These are phyloP conservation scores for Dynastes maya DNA, from an alignment of 2,888 invertebrate species.

Conservation along the genomic window DNA sequence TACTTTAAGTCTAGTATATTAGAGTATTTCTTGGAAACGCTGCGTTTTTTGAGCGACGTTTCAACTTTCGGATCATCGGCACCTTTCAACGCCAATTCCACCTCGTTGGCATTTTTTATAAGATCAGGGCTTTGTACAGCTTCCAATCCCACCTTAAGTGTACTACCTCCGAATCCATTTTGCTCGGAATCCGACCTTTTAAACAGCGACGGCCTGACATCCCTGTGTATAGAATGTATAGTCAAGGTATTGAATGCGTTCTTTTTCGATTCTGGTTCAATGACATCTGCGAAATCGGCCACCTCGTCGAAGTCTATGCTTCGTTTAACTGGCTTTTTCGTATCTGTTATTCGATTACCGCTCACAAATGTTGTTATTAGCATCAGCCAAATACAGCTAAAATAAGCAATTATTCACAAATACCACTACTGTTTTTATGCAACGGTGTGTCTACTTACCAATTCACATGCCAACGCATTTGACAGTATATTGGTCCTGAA, in stretches of 20 bases:
- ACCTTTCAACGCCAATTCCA: neutral
- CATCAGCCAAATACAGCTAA: conserved; percentile 53
- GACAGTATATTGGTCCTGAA: conserved; percentile 49
- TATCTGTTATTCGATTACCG: conserved; percentile 35
- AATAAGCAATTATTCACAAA: neutral
- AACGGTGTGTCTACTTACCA: conserved; percentile 43
- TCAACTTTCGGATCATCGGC: conserved; percentile 14
- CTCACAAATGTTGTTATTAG: conserved; percentile 42
- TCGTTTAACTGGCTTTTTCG: conserved; percentile 33
- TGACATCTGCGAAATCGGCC: conserved; percentile 58
- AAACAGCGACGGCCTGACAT: conserved; percentile 44
- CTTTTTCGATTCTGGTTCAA: conserved; percentile 51
- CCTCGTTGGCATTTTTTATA: neutral
- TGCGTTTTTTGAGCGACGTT: conserved; percentile 36
- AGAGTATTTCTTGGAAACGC: conserved; percentile 49
- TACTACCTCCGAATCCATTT: neutral
- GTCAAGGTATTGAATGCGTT: neutral
- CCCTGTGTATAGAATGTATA: conserved; percentile 16
- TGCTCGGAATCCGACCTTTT: conserved; percentile 8
- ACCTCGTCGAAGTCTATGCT: conserved; percentile 54
- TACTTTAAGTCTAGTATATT: conserved; percentile 50
- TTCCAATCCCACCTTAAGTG: conserved; percentile 14
- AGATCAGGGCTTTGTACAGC: neutral
- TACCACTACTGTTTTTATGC: neutral
- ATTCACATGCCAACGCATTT: conserved; percentile 54